Base-by-base conservation (phyloP, 2,113 vertebrate species). In the Oreotrochilus melanogaster region DNA sequence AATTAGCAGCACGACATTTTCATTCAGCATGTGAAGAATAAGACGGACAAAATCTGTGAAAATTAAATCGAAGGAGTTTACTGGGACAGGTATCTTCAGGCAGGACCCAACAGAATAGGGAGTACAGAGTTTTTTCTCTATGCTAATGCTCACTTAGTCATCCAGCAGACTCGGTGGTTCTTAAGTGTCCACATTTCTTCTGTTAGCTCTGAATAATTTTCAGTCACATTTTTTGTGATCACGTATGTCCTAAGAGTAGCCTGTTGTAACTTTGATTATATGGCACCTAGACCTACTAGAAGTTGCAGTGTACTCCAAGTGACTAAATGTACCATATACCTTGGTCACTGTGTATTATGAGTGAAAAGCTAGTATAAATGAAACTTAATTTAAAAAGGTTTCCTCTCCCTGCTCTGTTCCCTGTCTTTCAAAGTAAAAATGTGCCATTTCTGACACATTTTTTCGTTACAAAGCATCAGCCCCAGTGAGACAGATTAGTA, bases 381-480 rank as follows among this genome's bases (percentile, higher is more conserved):
- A 78, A 71, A 88, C 76, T 75, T 73, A 50, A 66, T 76, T 85
- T 90, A 61, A 92, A 82, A 93, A 86, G 76, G 73, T 47, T 84
- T 72, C 30, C 69, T 53, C 72, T 92, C 72, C 51, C 39, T 47
- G 51, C 23, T 27, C 58, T 42, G 62, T 56, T 90, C 72, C 35
- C 50, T 69, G 76, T 62, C 45, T 56, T 81, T 95, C 54, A 39
- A 73, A 92, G 78, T 45, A 87, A 94, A 70, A 76, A 93, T 85
- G 86, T 92, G 93, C 92, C 90, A 95, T 74, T 95, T 93, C 67
- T 88, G 92, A 95, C 95, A 94, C 62, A 28, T 90, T 91, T 94
- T 82, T 92, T 92, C 75, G 91, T 85, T 89, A 92, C 66, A 85
- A 95, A 90, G 75, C 57, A 89, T 70, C 70, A 95, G 67, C 61